Conservation (phyloP, 2,797 vertebrate species). For the Semaprochilodus insignis region DNA sequence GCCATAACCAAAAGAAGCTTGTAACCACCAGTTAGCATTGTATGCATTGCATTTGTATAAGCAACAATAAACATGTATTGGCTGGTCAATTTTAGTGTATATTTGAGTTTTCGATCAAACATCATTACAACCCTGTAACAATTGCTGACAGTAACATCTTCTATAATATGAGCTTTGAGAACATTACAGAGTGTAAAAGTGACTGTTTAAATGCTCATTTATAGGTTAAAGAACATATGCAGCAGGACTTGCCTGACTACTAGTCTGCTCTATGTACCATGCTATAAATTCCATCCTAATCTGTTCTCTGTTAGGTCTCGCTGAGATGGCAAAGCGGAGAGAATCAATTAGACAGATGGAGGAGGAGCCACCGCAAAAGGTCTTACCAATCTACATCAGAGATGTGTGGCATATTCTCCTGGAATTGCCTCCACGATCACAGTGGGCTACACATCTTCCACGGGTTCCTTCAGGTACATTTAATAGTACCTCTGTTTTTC, state of each 20-base stretch:
- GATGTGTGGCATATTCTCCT: conserved; percentile 33
- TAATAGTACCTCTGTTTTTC: not conserved
- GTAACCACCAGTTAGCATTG: too few relatives aligned
- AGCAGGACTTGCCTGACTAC: not conserved
- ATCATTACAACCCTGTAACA: too few relatives aligned
- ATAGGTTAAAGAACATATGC: too few relatives aligned
- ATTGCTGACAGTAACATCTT: too few relatives aligned
- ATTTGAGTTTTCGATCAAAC: too few relatives aligned
- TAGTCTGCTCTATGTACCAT: not conserved
- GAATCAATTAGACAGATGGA: not conserved
- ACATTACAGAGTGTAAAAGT: too few relatives aligned
- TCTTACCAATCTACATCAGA: conserved; percentile 10
- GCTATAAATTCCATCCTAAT: not conserved
- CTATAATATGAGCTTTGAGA: too few relatives aligned
- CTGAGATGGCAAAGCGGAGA: not conserved
- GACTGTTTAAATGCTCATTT: too few relatives aligned
- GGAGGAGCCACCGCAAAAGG: conserved; percentile 8
- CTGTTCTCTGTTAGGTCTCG: not conserved
- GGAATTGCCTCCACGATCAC: conserved; percentile 1
- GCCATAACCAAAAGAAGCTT: too few relatives aligned
- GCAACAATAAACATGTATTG: too few relatives aligned
- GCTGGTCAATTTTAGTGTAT: too few relatives aligned
- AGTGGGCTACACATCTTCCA: not conserved
- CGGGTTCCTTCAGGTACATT: conserved; percentile 11
- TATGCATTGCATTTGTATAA: too few relatives aligned